Base-by-base conservation (phyloP, 1,140 invertebrate species). In the Bombus pascuorum region DNA sequence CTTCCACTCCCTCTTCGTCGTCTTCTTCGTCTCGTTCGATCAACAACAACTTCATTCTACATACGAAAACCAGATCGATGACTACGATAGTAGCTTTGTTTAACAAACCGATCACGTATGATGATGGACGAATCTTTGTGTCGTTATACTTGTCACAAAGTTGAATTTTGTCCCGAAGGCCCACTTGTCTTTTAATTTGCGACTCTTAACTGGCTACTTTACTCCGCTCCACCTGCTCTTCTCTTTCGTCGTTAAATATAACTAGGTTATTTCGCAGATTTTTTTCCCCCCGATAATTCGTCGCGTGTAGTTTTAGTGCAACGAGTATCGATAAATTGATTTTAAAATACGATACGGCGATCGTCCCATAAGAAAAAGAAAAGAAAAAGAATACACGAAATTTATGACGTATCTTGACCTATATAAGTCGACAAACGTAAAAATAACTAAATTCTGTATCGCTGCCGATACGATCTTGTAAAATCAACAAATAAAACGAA, bases 341-440 rank as follows among this genome's bases (percentile, higher is more conserved):
- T 74, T 32, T 18, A 32, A 74, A 44, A n/a, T 39, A 10, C 66
- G 34, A 68, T 1, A 25, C 66, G 66, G 3, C 1, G 22, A 37
- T 68, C 34, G 68, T 47, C 44, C 44, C 44, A 5, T 47, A 53
- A 53, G 9, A 62, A n/a, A n/a, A 13, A 59, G 28, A 32, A 15
- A 39, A 62, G 3, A 1, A 62, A n/a, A 10, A 28, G 18, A 18
- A 15, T 25, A 32, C 25, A 0, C 15, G 47, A 57, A 28, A 75
- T 75, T 75, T 75, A 75, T 57, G 73, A 28, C 37, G 37, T n/a
- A 25, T 57, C 32, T 32, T 75, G 47, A 75, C 73, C 47, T 57
- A 37, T 34, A 75, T 75, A 22, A 74, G n/a, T 74, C 18, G 32
- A 12, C 22, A n/a, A 28, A 57, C 47, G 8, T 22, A 22, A n/a